These are phyloP conservation scores for Nomada fucata DNA, from an alignment of 2,888 invertebrate species.

Conservation along the genomic window DNA sequence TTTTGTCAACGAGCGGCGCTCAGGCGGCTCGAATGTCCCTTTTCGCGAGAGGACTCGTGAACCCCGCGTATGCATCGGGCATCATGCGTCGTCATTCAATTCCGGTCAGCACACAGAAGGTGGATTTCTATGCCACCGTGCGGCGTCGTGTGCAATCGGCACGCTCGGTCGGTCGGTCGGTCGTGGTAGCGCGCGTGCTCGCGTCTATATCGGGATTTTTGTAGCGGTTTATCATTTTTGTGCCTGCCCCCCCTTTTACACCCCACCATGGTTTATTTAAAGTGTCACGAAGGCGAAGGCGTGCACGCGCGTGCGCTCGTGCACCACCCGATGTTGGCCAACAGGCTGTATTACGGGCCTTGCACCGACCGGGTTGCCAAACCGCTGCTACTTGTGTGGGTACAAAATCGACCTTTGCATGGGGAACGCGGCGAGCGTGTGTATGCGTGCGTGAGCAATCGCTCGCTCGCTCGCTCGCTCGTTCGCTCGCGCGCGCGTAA, in stretches of 20 bases:
- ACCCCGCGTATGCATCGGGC: constrained; percentile 14
- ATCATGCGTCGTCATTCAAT: constrained; percentile 43
- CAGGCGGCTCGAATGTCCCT: not conserved
- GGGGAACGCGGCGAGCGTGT: not conserved
- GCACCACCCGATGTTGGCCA: constrained; percentile 68
- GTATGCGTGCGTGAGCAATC: not conserved
- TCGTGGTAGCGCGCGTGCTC: constrained; percentile 46
- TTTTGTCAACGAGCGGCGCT: not conserved
- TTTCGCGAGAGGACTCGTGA: constrained; percentile 11
- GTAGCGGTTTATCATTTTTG: constrained; percentile 72
- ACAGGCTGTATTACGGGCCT: constrained; percentile 72
- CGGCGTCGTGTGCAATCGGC: constrained; percentile 44
- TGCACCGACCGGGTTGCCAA: constrained; percentile 72
- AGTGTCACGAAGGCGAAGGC: constrained; percentile 72
- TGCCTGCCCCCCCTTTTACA: constrained; percentile 65
- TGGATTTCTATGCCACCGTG: constrained; percentile 43
- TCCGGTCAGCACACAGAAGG: constrained; percentile 41
- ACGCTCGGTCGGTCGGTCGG: constrained; percentile 14
- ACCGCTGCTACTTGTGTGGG: constrained; percentile 49
- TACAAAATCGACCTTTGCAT: not conserved
- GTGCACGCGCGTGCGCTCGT: constrained; percentile 64
- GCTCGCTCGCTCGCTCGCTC: not conserved
- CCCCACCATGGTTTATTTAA: constrained; percentile 72
- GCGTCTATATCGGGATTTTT: constrained; percentile 70
- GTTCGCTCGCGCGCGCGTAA: constrained; percentile 11